A percentile compares a stretch with the other conserved stretches of the same genome.
Evolutionary conservation across 2,888 invertebrate species (phyloP).

Genomic region (Melanostoma mellinum): DNA sequence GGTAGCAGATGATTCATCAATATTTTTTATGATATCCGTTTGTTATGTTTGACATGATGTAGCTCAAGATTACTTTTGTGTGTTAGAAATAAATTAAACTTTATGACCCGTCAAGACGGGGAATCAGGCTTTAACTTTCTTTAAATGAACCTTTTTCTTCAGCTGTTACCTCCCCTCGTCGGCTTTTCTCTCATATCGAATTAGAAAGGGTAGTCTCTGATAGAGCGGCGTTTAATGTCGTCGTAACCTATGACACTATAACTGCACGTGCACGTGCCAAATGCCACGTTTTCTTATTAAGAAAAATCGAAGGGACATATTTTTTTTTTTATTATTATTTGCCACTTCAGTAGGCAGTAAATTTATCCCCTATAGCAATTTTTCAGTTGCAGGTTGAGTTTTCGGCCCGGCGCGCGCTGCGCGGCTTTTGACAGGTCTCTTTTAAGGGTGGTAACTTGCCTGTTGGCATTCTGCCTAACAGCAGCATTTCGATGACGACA

Average conservation of each 20-base stretch:
- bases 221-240: neutral
- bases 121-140: too few relatives aligned
- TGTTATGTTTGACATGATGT: too few relatives aligned
- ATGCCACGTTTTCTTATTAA: slow-evolving; percentile 28
- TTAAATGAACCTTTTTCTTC: too few relatives aligned
- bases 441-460: slow-evolving; percentile 7
- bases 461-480: slow-evolving; percentile 32
- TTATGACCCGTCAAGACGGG: too few relatives aligned
- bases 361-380: slow-evolving; percentile 12
- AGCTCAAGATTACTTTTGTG: too few relatives aligned
- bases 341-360: neutral
- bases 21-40: too few relatives aligned
- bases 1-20: too few relatives aligned
- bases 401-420: neutral
- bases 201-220: neutral
- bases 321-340: neutral
- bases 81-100: too few relatives aligned
- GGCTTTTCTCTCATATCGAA: too few relatives aligned
- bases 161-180: too few relatives aligned
- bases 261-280: slow-evolving; percentile 50
- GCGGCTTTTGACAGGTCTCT: slow-evolving; percentile 28
- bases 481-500: slow-evolving; percentile 17
- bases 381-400: slow-evolving; percentile 1
- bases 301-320: slow-evolving; percentile 1
- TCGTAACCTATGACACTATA: slow-evolving; percentile 15